Conservation (phyloP, 2,888 invertebrate genomes). For the Heliconius ethilla region DNA sequence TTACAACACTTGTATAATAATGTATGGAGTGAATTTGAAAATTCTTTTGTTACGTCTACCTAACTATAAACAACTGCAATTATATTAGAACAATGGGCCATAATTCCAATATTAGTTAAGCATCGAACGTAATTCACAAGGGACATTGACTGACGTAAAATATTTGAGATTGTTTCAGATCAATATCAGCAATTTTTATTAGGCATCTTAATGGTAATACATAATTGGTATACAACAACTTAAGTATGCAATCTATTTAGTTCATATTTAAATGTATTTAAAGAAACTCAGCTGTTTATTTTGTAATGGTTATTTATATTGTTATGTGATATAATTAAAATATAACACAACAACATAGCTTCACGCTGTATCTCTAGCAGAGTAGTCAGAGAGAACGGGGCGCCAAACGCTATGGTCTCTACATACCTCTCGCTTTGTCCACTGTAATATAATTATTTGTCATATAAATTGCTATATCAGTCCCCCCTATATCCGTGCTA, state of each 20-base stretch:
- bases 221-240: not conserved
- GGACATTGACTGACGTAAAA: conserved; percentile 23
- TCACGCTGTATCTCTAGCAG: no score
- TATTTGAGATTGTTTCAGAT: not conserved
- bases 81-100: conserved; percentile 30
- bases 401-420: no score
- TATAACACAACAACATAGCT: no score
- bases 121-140: not conserved
- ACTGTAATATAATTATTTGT: no score
- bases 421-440: no score
- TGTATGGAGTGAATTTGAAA: no score
- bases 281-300: not conserved
- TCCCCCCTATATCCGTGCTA: no score
- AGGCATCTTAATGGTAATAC: not conserved
- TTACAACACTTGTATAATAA: no score
- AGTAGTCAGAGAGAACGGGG: no score
- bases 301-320: not conserved
- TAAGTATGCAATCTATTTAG: not conserved
- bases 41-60: no score
- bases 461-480: no score
- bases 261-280: no score
- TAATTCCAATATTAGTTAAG: conserved; percentile 24
- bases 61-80: not conserved
- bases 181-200: not conserved
- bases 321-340: not conserved